Conservation (phyloP, 2,797 vertebrate species). For the Acipenser oxyrinchus region DNA sequence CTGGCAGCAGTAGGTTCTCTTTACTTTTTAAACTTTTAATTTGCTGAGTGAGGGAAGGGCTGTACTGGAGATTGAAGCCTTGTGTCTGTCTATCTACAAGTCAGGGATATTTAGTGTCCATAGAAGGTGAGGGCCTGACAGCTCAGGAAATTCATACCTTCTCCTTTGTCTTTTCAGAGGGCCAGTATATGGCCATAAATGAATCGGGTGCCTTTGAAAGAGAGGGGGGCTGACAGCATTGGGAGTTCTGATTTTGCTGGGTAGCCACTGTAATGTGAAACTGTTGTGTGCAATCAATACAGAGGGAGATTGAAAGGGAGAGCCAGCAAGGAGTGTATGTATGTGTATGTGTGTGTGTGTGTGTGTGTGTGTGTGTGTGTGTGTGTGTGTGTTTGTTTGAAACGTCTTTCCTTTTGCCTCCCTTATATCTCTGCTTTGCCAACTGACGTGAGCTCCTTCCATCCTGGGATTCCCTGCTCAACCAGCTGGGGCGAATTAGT, state of each 20-base stretch:
- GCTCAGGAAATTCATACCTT: too few species aligned
- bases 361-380: not conserved
- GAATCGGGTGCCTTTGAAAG: not conserved
- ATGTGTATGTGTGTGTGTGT: not conserved
- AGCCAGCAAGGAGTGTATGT: not conserved
- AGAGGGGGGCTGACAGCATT: not conserved
- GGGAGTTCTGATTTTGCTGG: too few species aligned
- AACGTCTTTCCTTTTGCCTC: constrained; percentile 9
- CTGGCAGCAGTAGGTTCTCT: constrained; percentile 28
- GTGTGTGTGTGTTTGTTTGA: not conserved
- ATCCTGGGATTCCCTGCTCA: constrained; percentile 35
- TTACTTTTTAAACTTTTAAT: constrained; percentile 46
- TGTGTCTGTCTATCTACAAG: constrained; percentile 36
- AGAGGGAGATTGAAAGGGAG: not conserved
- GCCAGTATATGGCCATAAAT: not conserved
- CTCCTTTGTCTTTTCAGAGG: not conserved
- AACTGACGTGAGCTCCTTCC: constrained; percentile 25
- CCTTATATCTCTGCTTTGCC: constrained; percentile 18
- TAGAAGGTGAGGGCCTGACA: too few species aligned
- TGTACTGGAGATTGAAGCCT: constrained; percentile 32
- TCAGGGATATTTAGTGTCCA: not conserved
- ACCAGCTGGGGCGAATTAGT: constrained; percentile 61
- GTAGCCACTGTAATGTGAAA: too few species aligned
- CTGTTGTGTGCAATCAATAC: not conserved
- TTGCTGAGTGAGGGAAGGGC: constrained; percentile 42